Evolutionary conservation across 2,113 vertebrate species (phyloP).

Genomic region (Paramormyrops kingsleyae): DNA sequence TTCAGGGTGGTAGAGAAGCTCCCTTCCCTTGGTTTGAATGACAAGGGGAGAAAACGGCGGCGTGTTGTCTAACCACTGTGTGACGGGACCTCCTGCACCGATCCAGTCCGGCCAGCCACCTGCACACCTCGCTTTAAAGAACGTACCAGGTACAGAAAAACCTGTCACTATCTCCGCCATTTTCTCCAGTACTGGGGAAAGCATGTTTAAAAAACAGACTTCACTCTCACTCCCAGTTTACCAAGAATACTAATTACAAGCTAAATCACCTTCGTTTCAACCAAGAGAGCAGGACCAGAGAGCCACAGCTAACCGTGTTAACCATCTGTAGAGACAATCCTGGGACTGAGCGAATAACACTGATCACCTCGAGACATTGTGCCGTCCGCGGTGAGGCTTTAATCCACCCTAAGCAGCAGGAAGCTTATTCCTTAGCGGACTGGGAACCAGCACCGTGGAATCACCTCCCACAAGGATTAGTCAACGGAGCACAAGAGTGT

Average conservation of each 20-base stretch:
- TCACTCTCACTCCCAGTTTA: neutral
- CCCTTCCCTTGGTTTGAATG: neutral
- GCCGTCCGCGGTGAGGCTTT: neutral
- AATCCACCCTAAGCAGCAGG: neutral
- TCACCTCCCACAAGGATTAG: conserved; percentile 9
- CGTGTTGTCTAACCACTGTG: neutral
- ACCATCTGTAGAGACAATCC: neutral
- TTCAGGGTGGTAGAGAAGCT: neutral
- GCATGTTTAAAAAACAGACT: neutral
- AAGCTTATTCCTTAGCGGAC: neutral
- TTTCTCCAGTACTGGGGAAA: neutral
- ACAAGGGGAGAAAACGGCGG: neutral
- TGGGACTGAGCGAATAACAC: neutral
- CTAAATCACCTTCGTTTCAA: neutral
- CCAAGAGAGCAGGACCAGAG: neutral
- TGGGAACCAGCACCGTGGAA: neutral
- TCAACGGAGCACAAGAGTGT: neutral
- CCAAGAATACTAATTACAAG: neutral
- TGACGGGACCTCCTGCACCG: neutral
- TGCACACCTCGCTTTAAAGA: neutral
- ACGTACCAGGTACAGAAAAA: neutral
- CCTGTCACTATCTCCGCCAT: neutral
- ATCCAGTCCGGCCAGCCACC: neutral
- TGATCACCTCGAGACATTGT: neutral
- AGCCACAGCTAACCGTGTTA: neutral